A percentile compares a stretch with the other conserved stretches of the same genome.
These are phyloP conservation scores for Diachrysia chrysitis DNA, from an alignment of 2,888 invertebrate genomes.

Conservation along the genomic window DNA sequence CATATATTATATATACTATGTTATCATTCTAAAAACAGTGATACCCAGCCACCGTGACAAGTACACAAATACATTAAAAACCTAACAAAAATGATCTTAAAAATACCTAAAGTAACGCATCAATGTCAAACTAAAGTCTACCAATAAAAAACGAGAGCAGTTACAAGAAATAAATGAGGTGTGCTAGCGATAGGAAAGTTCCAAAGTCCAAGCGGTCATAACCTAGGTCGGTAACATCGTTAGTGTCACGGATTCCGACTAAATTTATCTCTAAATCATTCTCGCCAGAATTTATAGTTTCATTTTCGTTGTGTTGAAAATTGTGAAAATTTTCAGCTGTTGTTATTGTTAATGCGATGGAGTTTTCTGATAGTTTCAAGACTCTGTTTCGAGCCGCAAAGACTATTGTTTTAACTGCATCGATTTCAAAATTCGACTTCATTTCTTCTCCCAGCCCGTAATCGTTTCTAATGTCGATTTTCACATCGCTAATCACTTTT, in stretches of 20 bases:
- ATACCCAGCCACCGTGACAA: no score
- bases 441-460: no score
- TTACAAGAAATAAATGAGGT: not conserved
- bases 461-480: no score
- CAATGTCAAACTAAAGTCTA: not conserved
- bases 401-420: no score
- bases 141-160: not conserved
- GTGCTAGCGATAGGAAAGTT: not conserved
- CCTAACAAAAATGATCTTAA: not conserved
- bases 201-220: constrained; percentile 6
- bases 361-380: not conserved
- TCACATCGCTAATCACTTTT: no score
- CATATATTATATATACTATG: no score
- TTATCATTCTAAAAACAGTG: no score
- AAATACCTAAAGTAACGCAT: not conserved
- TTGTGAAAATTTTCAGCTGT: constrained; percentile 3
- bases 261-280: constrained; percentile 5
- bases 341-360: not conserved
- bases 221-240: constrained; percentile 1
- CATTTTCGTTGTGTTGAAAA: constrained; percentile 15
- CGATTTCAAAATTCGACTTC: no score
- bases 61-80: not conserved
- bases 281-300: constrained; percentile 13
- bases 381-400: no score
- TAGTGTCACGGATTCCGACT: not conserved